Evolutionary conservation across 64 coral and sea anemone species (phyloP).

Genomic region (Exaiptasia diaphana): DNA sequence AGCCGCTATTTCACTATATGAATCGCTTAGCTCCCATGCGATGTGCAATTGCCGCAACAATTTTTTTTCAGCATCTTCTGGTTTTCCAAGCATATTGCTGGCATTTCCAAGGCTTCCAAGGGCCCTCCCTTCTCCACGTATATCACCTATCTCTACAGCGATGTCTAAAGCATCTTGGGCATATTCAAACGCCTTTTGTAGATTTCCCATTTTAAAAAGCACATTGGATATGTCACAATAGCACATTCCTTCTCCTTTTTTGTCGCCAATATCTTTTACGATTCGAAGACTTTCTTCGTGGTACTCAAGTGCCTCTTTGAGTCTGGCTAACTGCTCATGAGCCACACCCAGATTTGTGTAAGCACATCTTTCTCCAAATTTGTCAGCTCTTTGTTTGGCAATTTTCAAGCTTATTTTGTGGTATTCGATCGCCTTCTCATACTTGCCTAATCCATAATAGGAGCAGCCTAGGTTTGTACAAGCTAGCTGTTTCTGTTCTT

Average conservation of each 20-base stretch:
- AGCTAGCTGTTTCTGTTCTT: too few relatives aligned
- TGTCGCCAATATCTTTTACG: not conserved
- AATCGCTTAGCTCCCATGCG: too few relatives aligned
- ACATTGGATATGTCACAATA: too few relatives aligned
- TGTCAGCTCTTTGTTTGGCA: not conserved
- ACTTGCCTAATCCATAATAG: not conserved
- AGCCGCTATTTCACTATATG: too few relatives aligned
- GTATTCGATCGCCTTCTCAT: not conserved
- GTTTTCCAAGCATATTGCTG: not conserved
- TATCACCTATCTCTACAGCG: not conserved
- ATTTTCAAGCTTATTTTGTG: not conserved
- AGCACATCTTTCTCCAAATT: not conserved
- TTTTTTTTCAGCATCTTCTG: too few relatives aligned
- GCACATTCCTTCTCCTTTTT: too few relatives aligned
- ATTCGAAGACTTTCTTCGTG: not conserved
- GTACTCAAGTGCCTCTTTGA: not conserved
- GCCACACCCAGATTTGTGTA: not conserved
- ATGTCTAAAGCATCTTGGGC: not conserved
- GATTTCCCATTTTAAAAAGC: too few relatives aligned
- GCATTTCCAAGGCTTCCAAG: not conserved
- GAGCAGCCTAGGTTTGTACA: not conserved
- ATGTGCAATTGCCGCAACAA: too few relatives aligned
- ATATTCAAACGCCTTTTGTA: too few relatives aligned
- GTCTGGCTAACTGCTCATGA: not conserved
- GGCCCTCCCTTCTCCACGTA: not conserved